These are phyloP conservation scores for Malacoraja senta DNA, from an alignment of 2,797 vertebrate genomes.

Conservation along the genomic window DNA sequence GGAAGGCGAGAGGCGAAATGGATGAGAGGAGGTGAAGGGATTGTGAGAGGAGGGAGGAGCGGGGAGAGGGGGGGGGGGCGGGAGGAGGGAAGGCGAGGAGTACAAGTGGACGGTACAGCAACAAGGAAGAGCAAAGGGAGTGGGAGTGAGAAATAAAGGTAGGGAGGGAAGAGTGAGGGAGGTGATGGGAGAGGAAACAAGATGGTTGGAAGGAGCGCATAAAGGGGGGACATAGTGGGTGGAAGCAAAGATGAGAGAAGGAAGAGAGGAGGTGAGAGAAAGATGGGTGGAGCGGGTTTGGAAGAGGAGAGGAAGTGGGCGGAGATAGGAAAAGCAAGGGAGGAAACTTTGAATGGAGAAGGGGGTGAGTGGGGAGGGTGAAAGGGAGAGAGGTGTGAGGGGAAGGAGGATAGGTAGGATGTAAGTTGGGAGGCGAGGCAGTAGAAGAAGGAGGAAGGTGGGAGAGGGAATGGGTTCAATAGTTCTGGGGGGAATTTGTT, in stretches of 20 bases:
- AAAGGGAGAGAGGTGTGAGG: conserved; percentile 44
- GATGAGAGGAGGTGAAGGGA: background rate
- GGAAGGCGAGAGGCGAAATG: background rate
- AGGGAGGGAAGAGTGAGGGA: background rate
- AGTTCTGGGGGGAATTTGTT: no score
- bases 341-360: no score
- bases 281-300: background rate
- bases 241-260: background rate
- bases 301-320: background rate
- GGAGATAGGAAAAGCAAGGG: background rate
- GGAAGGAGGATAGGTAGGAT: conserved; percentile 35
- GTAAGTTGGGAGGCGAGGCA: no score
- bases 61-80: background rate
- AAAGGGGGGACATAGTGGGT: background rate
- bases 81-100: background rate
- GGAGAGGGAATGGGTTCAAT: no score
- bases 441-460: no score
- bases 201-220: no score
- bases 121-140: background rate
- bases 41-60: background rate
- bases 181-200: no score
- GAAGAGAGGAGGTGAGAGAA: background rate
- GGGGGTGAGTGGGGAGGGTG: no score
- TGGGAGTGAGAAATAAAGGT: background rate
- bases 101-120: no score